Percentiles rank a stretch among this genome's conserved stretches.
phyloP scores from a whole-genome alignment of 2,888 invertebrate species.

The Pristionchus japonicus region DNA sequence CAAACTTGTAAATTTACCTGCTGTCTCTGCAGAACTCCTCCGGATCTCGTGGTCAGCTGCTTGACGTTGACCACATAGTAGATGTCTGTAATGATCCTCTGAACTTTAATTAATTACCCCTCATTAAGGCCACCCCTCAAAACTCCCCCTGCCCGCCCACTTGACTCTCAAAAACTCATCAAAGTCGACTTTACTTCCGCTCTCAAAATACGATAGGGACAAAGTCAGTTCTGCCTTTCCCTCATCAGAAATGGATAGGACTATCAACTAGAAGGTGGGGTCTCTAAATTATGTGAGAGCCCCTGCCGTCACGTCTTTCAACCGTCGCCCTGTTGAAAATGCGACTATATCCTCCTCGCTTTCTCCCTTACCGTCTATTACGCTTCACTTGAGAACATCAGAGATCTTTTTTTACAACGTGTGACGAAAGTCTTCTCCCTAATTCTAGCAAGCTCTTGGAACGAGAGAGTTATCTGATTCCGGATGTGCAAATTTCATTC shows the following conservation, averaged over 20 bases:
- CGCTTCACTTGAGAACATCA: background rate
- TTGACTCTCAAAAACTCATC: too few species aligned
- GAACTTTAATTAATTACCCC: background rate
- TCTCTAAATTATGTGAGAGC: background rate
- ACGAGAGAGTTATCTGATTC: background rate
- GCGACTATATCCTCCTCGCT: background rate
- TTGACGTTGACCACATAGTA: slow-evolving; percentile 73
- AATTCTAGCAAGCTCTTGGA: background rate
- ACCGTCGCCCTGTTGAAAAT: background rate
- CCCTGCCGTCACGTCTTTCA: background rate
- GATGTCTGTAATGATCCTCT: slow-evolving; percentile 57
- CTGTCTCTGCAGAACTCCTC: slow-evolving; percentile 63
- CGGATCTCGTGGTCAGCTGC: slow-evolving; percentile 68
- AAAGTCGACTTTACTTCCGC: background rate
- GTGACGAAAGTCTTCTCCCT: background rate
- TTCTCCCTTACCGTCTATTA: background rate
- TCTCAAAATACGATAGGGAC: background rate
- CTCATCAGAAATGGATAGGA: slow-evolving; percentile 29
- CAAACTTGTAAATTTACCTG: too few species aligned
- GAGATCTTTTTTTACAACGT: background rate
- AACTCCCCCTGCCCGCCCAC: background rate
- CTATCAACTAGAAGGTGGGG: background rate
- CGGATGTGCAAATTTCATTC: background rate
- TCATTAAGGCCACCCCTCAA: background rate
- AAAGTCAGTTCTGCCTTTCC: background rate